Evolutionary conservation across 2,113 vertebrate genomes (phyloP).

Genomic region (Pluvialis apricaria): DNA sequence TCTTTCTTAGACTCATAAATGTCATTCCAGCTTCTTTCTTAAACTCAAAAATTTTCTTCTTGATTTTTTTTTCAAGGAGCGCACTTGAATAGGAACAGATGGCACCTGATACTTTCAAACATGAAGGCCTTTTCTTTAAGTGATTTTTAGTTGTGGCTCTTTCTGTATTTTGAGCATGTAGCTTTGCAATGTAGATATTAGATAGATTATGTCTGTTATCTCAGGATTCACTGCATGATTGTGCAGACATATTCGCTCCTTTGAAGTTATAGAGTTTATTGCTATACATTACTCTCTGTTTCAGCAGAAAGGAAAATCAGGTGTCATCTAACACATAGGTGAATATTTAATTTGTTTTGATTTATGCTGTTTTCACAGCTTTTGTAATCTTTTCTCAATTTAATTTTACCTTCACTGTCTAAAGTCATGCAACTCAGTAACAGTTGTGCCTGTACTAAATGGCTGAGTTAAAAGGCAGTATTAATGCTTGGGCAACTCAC

Average conservation of each 20-base stretch:
- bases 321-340: neutral
- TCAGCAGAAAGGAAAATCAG: neutral
- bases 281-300: neutral
- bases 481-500: slow-evolving; percentile 52
- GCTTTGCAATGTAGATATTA: neutral
- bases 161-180: neutral
- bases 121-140: neutral
- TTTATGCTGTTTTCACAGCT: slow-evolving; percentile 3
- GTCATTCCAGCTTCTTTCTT: neutral
- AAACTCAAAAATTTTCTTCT: neutral
- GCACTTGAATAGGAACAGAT: neutral
- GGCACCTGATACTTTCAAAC: neutral
- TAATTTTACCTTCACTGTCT: slow-evolving; percentile 9
- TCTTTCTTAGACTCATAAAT: neutral
- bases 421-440: slow-evolving; percentile 10
- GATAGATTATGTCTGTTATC: neutral
- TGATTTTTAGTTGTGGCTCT: neutral
- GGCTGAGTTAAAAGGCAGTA: slow-evolving; percentile 52
- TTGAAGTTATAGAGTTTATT: neutral
- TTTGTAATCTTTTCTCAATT: neutral
- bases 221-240: neutral
- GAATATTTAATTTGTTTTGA: neutral
- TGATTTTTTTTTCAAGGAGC: neutral
- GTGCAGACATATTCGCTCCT: neutral
- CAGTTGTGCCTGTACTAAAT: slow-evolving; percentile 49